phyloP scores from a whole-genome alignment of 2,888 invertebrate genomes.

The Tinea trinotella region DNA sequence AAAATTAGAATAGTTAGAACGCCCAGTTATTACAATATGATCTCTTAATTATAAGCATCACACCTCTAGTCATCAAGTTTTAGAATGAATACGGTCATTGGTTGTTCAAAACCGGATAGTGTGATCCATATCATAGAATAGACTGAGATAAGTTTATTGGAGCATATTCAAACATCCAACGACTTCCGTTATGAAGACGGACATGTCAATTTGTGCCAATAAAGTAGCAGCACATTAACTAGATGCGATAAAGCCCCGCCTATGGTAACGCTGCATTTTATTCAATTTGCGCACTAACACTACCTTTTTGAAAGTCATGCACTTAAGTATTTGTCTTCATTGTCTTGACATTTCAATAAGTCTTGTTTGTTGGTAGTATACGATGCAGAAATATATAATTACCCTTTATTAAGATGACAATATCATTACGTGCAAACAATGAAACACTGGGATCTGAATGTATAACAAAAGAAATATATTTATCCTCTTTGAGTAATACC shows the following conservation, averaged over 20 bases:
- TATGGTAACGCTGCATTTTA: conserved; percentile 29
- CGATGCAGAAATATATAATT: conserved; percentile 24
- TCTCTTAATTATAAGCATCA: too few species aligned
- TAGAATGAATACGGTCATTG: too few species aligned
- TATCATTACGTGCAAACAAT: too few species aligned
- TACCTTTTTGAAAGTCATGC: conserved; percentile 63
- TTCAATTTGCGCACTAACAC: conserved; percentile 51
- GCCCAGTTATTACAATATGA: too few species aligned
- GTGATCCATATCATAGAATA: neutral
- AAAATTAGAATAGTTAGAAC: too few species aligned
- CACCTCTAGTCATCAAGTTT: too few species aligned
- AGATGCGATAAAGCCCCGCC: conserved; percentile 1
- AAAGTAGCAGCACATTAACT: conserved; percentile 26
- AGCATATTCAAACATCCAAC: conserved; percentile 24
- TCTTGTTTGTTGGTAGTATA: neutral
- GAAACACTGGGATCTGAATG: neutral
- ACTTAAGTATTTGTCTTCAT: conserved; percentile 61
- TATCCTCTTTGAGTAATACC: too few species aligned
- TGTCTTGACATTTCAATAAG: conserved; percentile 59
- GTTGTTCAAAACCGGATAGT: neutral
- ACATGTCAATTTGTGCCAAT: conserved; percentile 64
- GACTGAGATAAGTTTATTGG: conserved; percentile 8
- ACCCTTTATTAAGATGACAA: neutral
- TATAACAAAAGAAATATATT: too few species aligned
- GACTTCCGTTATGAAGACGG: conserved; percentile 60